A percentile compares a stretch with the other conserved stretches of the same genome.
Evolutionary conservation across 2,797 vertebrate genomes (phyloP).

Genomic region (Bryconaethiops microstoma): DNA sequence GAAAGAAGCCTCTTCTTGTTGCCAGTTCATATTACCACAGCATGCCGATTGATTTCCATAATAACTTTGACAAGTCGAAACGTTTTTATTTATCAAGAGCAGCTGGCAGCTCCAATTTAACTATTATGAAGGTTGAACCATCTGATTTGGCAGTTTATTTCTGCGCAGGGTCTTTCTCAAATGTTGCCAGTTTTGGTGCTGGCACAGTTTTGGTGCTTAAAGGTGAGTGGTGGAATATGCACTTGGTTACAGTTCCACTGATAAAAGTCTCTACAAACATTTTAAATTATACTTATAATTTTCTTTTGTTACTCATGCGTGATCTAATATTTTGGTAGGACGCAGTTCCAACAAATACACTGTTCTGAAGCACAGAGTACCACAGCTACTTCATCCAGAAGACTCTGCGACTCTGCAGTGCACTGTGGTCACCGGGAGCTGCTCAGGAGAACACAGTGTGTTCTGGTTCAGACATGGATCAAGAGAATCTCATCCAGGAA

Average conservation of each 20-base stretch:
- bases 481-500: constrained; percentile 47
- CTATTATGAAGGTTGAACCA: neutral
- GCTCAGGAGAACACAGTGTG: constrained; percentile 46
- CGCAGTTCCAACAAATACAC: constrained; percentile 11
- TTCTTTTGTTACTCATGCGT: neutral
- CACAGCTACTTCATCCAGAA: constrained; percentile 9
- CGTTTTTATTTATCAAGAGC: neutral
- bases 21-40: constrained; percentile 16
- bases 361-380: constrained; percentile 10
- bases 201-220: constrained; percentile 27
- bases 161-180: constrained; percentile 24
- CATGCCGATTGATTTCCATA: neutral
- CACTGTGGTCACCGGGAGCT: constrained; percentile 29
- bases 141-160: constrained; percentile 42
- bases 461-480: constrained; percentile 52
- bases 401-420: constrained; percentile 46
- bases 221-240: constrained; percentile 12
- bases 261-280: neutral
- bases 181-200: constrained; percentile 10
- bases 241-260: neutral
- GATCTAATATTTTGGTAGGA: neutral
- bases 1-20: constrained; percentile 22
- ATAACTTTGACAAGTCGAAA: constrained; percentile 9
- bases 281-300: neutral
- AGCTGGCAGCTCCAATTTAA: constrained; percentile 14